phyloP scores from a whole-genome alignment of 2,113 vertebrate genomes.

The Perca fluviatilis region DNA sequence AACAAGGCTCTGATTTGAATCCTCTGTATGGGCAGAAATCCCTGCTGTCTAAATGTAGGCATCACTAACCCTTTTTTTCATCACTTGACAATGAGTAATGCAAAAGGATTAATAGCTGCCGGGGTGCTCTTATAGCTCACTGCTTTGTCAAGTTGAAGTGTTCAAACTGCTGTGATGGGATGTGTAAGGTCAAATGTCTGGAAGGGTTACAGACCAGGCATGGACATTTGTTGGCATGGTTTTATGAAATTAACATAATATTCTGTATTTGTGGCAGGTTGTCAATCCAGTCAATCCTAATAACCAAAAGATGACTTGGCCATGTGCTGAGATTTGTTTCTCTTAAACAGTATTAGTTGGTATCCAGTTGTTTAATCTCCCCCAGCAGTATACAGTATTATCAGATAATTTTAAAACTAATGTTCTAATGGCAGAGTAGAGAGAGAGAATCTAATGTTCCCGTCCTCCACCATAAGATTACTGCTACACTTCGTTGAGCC shows the following conservation, averaged over 20 bases:
- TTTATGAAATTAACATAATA: not conserved
- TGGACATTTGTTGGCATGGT: not conserved
- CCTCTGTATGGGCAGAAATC: slow-evolving; percentile 44
- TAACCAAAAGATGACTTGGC: not conserved
- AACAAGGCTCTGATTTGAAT: slow-evolving; percentile 70
- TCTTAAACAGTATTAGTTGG: not conserved
- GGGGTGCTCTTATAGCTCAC: not conserved
- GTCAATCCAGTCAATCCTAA: not conserved
- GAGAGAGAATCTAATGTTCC: not conserved
- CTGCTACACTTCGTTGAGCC: not conserved
- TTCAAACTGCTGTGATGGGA: slow-evolving; percentile 12
- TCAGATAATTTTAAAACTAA: not conserved
- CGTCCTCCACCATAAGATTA: not conserved
- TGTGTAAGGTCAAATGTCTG: slow-evolving; percentile 9
- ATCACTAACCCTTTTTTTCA: slow-evolving; percentile 29
- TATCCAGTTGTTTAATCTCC: not conserved
- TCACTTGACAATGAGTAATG: slow-evolving; percentile 38
- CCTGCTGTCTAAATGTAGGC: slow-evolving; percentile 39
- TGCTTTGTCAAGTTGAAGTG: slow-evolving; percentile 4
- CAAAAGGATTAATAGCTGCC: slow-evolving; percentile 35
- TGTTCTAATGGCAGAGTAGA: not conserved
- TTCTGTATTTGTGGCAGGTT: not conserved
- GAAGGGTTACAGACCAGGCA: not conserved
- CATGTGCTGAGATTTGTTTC: not conserved
- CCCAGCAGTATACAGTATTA: not conserved